Conservation (phyloP, 2,888 invertebrate species). For the Drosophila greeni region DNA sequence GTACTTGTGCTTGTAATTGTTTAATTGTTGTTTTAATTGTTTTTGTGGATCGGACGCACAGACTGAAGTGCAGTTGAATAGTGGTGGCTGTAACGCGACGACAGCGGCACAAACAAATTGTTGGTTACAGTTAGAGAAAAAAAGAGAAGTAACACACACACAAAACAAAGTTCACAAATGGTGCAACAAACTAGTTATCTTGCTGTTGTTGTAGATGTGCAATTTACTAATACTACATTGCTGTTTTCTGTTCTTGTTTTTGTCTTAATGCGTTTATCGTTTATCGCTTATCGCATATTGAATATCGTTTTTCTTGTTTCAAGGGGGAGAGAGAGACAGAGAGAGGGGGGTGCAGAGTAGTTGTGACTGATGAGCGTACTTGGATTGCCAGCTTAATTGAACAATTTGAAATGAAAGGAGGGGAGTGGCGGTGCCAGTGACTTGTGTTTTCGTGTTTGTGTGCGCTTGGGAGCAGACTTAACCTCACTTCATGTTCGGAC, state of each 20-base stretch:
- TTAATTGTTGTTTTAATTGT: constrained; percentile 25
- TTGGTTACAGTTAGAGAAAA: constrained; percentile 54
- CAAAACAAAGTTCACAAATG: constrained; percentile 47
- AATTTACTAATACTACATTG: constrained; percentile 36
- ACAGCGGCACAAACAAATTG: constrained; percentile 62
- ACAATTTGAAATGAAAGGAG: constrained; percentile 3
- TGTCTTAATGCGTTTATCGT: constrained; percentile 14
- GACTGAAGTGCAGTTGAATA: constrained; percentile 37
- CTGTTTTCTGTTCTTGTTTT: constrained; percentile 31
- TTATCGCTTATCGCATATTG: constrained; percentile 4
- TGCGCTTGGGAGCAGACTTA: constrained; percentile 24
- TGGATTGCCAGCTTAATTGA: constrained; percentile 34
- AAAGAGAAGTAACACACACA: constrained; percentile 46
- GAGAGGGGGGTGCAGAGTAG: constrained; percentile 10
- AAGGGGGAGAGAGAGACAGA: constrained; percentile 4
- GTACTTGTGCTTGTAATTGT: constrained; percentile 18
- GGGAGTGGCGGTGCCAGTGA: constrained; percentile 20
- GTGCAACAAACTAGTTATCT: constrained; percentile 47
- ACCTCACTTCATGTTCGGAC: constrained; percentile 22
- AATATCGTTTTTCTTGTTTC: constrained; percentile 10
- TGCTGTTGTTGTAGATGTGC: constrained; percentile 46
- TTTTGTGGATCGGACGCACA: constrained; percentile 36
- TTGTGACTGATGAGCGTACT: constrained; percentile 31
- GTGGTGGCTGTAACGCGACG: constrained; percentile 37
- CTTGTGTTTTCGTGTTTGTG: constrained; percentile 21